These are phyloP conservation scores for Aurelia aurita DNA, from an alignment of 30 jellyfish, hydroid and myxozoan genomes.

Conservation along the genomic window DNA sequence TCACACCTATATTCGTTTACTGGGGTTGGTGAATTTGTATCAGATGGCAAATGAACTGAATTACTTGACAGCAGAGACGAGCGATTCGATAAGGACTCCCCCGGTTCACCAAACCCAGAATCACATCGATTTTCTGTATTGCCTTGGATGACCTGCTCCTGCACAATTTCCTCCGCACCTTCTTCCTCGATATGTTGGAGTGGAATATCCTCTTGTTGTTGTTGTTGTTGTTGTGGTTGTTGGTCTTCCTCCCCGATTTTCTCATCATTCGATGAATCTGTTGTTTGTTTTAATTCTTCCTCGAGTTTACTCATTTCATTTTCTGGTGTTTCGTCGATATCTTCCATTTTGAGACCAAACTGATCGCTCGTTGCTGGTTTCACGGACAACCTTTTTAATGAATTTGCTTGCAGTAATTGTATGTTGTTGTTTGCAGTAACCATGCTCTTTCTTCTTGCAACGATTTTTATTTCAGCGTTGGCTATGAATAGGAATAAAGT, in stretches of 20 bases:
- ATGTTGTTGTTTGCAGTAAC: constrained; percentile 19
- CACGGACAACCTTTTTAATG: not conserved
- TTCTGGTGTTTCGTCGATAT: constrained; percentile 23
- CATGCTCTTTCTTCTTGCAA: constrained; percentile 41
- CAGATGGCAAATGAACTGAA: constrained; percentile 57
- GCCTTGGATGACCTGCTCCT: constrained; percentile 13
- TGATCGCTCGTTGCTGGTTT: constrained; percentile 13
- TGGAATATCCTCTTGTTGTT: constrained; percentile 13
- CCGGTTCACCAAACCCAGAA: constrained; percentile 73
- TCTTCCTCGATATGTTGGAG: constrained; percentile 32
- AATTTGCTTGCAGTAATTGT: constrained; percentile 1
- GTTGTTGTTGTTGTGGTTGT: constrained; percentile 12
- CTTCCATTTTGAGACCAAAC: constrained; percentile 31
- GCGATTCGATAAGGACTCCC: constrained; percentile 59
- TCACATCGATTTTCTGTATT: constrained; percentile 60
- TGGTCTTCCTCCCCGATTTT: constrained; percentile 4
- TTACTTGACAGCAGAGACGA: constrained; percentile 35
- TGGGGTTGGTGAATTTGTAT: constrained; percentile 15
- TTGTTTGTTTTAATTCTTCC: not conserved
- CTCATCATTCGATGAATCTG: not conserved
- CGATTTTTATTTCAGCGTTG: constrained; percentile 47
- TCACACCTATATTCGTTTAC: constrained; percentile 17
- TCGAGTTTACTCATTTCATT: not conserved
- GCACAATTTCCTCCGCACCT: not conserved
- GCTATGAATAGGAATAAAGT: not conserved